Evolutionary conservation across 2,888 invertebrate genomes (phyloP), one percentile per base, ranked within the genome.

Genomic region (Chrysolina haemoptera): DNA sequence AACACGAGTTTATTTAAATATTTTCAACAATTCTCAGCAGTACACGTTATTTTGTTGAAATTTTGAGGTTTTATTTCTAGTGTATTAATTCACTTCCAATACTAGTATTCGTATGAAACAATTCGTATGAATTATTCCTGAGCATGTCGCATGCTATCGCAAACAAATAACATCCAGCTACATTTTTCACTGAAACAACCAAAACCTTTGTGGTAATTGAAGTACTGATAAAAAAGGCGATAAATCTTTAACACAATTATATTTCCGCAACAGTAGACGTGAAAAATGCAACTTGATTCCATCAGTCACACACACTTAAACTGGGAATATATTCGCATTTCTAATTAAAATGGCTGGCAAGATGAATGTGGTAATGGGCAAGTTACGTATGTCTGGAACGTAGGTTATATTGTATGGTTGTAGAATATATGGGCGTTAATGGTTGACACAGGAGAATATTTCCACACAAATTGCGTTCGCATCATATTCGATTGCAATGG

Each of bases 351-450:
- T 43, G 63, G 62, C 67, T 27, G 50, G 41, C 27, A 41, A 63
- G 68, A 72, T 72, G 10, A 66, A 71, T 71, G 66, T 59, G 35
- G 8, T 27, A 59, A 59, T 59, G 35, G n/a, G 64, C 70, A 70
- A 22, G 48, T 48, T 64, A 64, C 63, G 41, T 53, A 70, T 64
- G 70, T 62, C 64, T 20, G 53, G 70, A 70, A 64, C 63, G 63
- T 50, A 35, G 14, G 62, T 48, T 27, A 16, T 70, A 62, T 62
- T 50, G 63, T 40, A 46, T 48, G 50, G 16, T 40, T 20, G 62
- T 16, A 16, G 63, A 63, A 70, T 70, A 70, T 63, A 70, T 70
- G 64, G 62, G 50, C 63, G 12, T 46, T 63, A 18, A 70, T 55
- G 53, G 22, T 14, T 64, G 48, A 16, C 50, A 62, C 16, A 62